A percentile compares a stretch with the other conserved stretches of the same genome.
Conservation (phyloP, 2,113 vertebrate genomes). For the Pygoscelis adeliae region DNA sequence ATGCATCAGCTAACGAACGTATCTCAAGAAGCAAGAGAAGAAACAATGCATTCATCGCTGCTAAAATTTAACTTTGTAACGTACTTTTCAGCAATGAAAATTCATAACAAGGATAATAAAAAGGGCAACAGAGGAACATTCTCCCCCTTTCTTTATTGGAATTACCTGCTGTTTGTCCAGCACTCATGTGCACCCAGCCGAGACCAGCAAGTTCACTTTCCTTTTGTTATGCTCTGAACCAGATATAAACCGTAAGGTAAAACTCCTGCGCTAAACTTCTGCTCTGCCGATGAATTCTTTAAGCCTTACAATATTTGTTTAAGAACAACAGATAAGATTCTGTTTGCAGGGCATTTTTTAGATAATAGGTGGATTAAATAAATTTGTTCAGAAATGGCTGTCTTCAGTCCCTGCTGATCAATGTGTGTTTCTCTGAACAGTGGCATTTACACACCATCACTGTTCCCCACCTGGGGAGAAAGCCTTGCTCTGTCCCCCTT, state of each 20-base stretch:
- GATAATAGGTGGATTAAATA: neutral
- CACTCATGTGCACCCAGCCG: neutral
- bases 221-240: neutral
- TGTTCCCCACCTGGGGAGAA: neutral
- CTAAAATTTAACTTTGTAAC: conserved; percentile 57
- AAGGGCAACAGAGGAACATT: neutral
- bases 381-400: neutral
- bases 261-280: neutral
- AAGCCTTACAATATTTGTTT: neutral
- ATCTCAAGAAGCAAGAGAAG: neutral
- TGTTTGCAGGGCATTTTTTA: neutral
- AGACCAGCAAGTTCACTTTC: neutral
- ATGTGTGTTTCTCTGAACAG: neutral
- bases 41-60: neutral
- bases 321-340: neutral
- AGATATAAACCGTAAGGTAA: neutral
- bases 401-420: neutral
- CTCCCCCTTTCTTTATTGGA: neutral
- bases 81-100: conserved; percentile 23
- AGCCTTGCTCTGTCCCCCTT: neutral
- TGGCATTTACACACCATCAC: neutral
- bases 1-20: neutral
- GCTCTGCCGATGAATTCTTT: neutral
- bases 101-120: conserved; percentile 14
- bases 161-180: conserved; percentile 10